Base-by-base conservation (phyloP, 2,888 invertebrate species). In the Hypercompe scribonia region DNA sequence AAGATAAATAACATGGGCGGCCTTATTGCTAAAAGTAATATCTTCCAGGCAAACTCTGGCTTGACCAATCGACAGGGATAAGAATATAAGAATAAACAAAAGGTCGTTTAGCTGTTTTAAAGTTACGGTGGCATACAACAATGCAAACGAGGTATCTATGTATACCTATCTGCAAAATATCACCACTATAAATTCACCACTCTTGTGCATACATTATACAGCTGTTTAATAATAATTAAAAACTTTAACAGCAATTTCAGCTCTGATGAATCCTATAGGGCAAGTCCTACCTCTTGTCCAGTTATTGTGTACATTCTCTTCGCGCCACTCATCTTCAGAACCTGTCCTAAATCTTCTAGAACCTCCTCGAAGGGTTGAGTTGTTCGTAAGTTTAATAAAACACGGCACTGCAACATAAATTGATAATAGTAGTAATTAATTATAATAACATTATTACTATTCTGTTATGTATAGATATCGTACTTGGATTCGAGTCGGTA, bases 321-420 rank as follows among this genome's bases (percentile, higher is more conserved):
- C 80, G 98, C 98, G 77, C 98, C 98, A 88, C 97, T 98, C 97
- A 98, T 98, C 96, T 98, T 98, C 80, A 99, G 96, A 67, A 99
- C 98, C 95, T 98, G 98, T 66, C 99, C 99, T 88, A 99, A 96
- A 93, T 99, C 99, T 91, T 98, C 98, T 74, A 99, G 96, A 50
- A 99, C 98, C 90, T 99, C 99, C 93, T 99, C 99, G 90, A 99
- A 99, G 0, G 98, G 98, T 89, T 99, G 99, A 46, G 98, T 97
- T 31, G 99, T 99, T 80, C 98, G 97, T 85, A 99, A 96, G 91
- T 99, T 99, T 78, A 99, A 95, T 82, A 99, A 95, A 68, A 99
- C 98, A 78, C 98, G 98, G 91, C 98, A 98, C 98, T 98, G 96
- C 58, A 71, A 71, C 24, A 71, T 64, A 31, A 70, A 33, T 63